phyloP scores from a whole-genome alignment of 92 coral and sea anemone species.

The Pocillopora meandrina region DNA sequence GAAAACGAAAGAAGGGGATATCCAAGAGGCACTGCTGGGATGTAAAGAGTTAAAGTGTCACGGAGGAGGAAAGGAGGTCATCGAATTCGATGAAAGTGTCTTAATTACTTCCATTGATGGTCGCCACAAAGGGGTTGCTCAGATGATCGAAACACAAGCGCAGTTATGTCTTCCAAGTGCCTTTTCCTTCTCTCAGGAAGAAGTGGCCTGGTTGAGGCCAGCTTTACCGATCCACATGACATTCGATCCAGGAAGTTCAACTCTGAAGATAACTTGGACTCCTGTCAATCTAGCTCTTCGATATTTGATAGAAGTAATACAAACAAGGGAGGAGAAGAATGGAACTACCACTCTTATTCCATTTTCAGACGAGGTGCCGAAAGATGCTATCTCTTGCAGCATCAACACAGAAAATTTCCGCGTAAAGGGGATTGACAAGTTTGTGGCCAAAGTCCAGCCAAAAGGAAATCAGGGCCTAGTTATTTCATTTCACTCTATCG shows the following conservation, averaged over 20 bases:
- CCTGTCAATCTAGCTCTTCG: neutral
- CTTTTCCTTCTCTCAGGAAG: constrained; percentile 5
- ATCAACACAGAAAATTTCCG: neutral
- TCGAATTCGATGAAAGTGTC: neutral
- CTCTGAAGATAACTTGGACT: constrained; percentile 19
- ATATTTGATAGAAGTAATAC: constrained; percentile 15
- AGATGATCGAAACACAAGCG: neutral
- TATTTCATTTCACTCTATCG: neutral
- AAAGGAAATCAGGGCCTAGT: neutral
- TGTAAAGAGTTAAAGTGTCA: neutral
- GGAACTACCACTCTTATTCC: constrained; percentile 6
- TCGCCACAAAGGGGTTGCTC: constrained; percentile 13
- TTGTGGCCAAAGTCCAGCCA: constrained; percentile 6
- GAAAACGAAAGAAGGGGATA: neutral
- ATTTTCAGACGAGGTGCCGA: neutral
- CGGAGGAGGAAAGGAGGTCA: neutral
- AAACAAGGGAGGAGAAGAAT: neutral
- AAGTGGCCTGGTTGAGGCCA: constrained; percentile 7
- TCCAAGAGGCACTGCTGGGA: constrained; percentile 2
- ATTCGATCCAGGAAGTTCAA: constrained; percentile 3
- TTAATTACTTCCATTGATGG: neutral
- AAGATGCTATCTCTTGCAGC: neutral
- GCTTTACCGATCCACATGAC: constrained; percentile 7
- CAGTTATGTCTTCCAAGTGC: constrained; percentile 5
- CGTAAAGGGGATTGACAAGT: neutral